Conservation (phyloP, 2,797 vertebrate genomes). For the Enteromius thamalakanensis region DNA sequence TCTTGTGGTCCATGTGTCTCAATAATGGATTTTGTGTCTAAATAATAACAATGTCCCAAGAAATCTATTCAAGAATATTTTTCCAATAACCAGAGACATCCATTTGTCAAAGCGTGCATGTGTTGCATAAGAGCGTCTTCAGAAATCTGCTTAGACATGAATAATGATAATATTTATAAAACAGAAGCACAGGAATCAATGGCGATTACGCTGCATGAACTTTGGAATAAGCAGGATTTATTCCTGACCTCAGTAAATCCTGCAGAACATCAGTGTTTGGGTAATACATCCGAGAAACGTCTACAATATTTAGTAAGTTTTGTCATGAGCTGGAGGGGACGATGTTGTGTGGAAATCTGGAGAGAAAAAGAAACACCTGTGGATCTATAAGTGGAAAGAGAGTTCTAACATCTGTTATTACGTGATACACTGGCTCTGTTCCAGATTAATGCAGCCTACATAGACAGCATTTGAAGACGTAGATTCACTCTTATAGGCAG, state of each 20-base stretch:
- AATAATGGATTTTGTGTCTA: background rate
- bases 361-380: background rate
- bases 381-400: background rate
- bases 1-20: background rate
- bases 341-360: background rate
- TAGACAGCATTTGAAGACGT: background rate
- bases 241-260: background rate
- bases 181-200: background rate
- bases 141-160: constrained; percentile 14
- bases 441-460: background rate
- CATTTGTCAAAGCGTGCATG: background rate
- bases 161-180: constrained; percentile 18
- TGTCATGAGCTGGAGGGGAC: background rate
- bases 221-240: background rate
- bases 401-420: background rate
- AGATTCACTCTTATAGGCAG: background rate
- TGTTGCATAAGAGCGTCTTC: constrained; percentile 2
- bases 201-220: background rate
- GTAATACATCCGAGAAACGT: constrained; percentile 1
- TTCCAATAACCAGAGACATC: background rate
- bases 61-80: background rate
- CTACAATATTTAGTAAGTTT: background rate
- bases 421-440: constrained; percentile 6
- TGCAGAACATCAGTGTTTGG: background rate
- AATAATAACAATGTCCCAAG: background rate